Base-by-base conservation (phyloP, 2,888 invertebrate genomes). In the Brachylomia viminalis region DNA sequence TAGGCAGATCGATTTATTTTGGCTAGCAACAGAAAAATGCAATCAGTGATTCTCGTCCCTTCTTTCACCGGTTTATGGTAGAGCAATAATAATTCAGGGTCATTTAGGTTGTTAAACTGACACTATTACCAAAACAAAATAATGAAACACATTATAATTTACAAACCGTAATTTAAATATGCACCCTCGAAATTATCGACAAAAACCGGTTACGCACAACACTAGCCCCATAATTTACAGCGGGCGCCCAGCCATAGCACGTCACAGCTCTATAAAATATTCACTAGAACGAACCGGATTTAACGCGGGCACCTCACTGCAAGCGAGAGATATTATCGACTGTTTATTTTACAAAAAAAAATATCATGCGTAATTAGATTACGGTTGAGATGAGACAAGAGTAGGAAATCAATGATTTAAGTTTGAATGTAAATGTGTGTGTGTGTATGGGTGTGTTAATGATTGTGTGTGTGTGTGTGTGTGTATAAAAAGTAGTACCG, bases 191-290 rank as follows among this genome's bases (percentile, higher is more conserved):
- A 83, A 80, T 80, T 79, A 83, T 88, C 87, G 87, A 88, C 71
- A 80, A 83, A 80, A 82, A 77, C 67, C 38, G 56, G 17, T 75
- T 61, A 74, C 33, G 74, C 59, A 77, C 87, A 86, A 69, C 87
- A 83, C 87, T 87, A 80, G 52, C 59, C 75, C 59, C 70, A 84
- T 86, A 86, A 85, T 92, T 92, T 90, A 92, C 90, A 88, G 77
- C 86, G 86, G 77, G 86, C 84, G 87, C 87, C 87, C 84, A 87
- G 84, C 87, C 87, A 85, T 86, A 85, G 86, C 80, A 85, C 90
- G 90, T 90, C 90, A 87, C 90, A 85, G 83, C 83, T 75, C 87
- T 87, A 91, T 94, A 91, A 93, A 94, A 94, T 94, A 94, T 94
- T 93, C 92, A 93, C 86, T 87, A 85, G 89, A 92, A 89, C 90